Percentiles rank a stretch among this genome's conserved stretches.
Evolutionary conservation across 2,888 invertebrate species (phyloP).

Genomic region (Diaprepes abbreviatus): DNA sequence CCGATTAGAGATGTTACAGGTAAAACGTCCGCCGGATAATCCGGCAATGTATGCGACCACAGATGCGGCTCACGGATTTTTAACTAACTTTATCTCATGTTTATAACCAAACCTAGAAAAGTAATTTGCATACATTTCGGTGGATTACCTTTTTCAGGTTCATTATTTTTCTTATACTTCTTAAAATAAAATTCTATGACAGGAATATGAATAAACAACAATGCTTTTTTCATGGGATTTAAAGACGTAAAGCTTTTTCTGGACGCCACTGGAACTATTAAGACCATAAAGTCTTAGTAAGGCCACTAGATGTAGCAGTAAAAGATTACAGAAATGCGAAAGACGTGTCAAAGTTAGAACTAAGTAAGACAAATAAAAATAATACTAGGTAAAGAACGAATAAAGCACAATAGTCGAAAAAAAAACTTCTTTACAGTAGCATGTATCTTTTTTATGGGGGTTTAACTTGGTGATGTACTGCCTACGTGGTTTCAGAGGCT

Average conservation of each 20-base stretch:
- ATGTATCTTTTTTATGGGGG: slow-evolving; percentile 2
- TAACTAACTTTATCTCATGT: slow-evolving; percentile 5
- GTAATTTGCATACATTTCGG: slow-evolving; percentile 8
- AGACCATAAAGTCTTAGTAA: too few relatives aligned
- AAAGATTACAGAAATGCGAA: slow-evolving; percentile 2
- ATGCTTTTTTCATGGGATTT: too few relatives aligned
- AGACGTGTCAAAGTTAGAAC: slow-evolving; percentile 12
- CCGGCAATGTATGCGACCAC: slow-evolving; percentile 4
- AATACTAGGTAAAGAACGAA: slow-evolving; percentile 20
- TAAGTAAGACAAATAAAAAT: slow-evolving; percentile 22
- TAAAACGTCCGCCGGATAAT: slow-evolving; percentile 13
- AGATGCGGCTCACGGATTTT: slow-evolving; percentile 10
- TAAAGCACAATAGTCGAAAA: slow-evolving; percentile 18
- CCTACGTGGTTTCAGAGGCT: neutral
- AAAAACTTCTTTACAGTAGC: neutral
- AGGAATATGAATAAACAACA: too few relatives aligned
- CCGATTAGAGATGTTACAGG: slow-evolving; percentile 26
- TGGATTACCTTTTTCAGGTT: neutral
- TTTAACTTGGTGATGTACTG: neutral
- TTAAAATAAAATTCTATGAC: too few relatives aligned
- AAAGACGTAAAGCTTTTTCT: too few relatives aligned
- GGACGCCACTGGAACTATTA: too few relatives aligned
- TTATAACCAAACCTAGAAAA: neutral
- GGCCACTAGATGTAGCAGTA: neutral
- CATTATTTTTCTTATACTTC: neutral